Evolutionary conservation across 30 jellyfish, hydroid and myxozoan genomes (phyloP).

Genomic region (Haliclystus octoradiatus): DNA sequence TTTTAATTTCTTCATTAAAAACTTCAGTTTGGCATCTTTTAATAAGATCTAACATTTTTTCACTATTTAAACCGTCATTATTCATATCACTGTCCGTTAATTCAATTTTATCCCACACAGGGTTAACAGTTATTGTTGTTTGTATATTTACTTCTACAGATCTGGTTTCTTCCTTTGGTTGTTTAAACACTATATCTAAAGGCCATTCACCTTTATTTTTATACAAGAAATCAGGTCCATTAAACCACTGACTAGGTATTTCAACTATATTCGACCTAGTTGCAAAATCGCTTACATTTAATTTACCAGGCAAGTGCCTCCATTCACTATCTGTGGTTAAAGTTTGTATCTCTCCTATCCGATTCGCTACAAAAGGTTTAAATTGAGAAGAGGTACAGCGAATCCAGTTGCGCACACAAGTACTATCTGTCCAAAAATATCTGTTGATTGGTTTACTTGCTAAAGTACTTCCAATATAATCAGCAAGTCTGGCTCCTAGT

Average conservation of each 20-base stretch:
- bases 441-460: background rate
- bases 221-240: background rate
- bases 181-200: background rate
- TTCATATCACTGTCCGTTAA: background rate
- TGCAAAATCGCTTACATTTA: background rate
- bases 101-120: background rate
- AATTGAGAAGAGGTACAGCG: background rate
- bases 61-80: background rate
- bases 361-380: background rate
- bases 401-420: background rate
- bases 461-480: background rate
- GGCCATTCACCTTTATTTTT: background rate
- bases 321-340: background rate
- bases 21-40: background rate
- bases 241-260: background rate
- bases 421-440: background rate
- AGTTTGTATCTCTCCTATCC: background rate
- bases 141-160: background rate
- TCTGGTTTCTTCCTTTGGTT: background rate
- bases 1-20: background rate
- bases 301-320: background rate
- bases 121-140: background rate
- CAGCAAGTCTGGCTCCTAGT: background rate
- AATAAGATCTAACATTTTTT: background rate
- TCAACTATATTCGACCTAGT: background rate